phyloP scores from a whole-genome alignment of 2,113 vertebrate species.

The Montifringilla adamsi region DNA sequence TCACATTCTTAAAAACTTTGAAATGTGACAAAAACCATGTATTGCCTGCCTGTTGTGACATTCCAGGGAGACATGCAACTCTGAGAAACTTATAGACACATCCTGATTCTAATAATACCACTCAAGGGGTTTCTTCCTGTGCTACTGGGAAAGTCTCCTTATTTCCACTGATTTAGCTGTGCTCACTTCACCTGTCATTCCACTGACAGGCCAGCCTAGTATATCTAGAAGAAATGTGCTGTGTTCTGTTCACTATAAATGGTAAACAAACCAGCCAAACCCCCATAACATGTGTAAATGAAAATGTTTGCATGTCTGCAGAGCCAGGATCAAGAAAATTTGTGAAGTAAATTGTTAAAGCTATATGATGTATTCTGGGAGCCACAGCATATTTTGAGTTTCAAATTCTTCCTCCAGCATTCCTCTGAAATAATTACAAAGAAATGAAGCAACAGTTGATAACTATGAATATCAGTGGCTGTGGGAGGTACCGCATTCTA shows the following conservation, averaged over 20 bases:
- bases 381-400: background rate
- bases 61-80: background rate
- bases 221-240: background rate
- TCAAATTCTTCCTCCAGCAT: background rate
- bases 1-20: background rate
- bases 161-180: background rate
- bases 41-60: background rate
- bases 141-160: background rate
- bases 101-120: background rate
- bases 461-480: background rate
- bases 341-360: background rate
- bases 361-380: background rate
- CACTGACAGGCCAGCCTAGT: background rate
- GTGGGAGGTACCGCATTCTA: background rate
- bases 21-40: background rate
- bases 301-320: background rate
- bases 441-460: background rate
- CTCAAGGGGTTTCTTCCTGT: background rate
- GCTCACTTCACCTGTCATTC: background rate
- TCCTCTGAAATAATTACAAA: background rate
- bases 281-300: fast-evolving
- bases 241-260: background rate
- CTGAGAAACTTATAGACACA: background rate
- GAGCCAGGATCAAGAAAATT: background rate
- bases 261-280: background rate